Conservation (phyloP, 2,888 invertebrate species). For the Rhagophthalmus giganteus region DNA sequence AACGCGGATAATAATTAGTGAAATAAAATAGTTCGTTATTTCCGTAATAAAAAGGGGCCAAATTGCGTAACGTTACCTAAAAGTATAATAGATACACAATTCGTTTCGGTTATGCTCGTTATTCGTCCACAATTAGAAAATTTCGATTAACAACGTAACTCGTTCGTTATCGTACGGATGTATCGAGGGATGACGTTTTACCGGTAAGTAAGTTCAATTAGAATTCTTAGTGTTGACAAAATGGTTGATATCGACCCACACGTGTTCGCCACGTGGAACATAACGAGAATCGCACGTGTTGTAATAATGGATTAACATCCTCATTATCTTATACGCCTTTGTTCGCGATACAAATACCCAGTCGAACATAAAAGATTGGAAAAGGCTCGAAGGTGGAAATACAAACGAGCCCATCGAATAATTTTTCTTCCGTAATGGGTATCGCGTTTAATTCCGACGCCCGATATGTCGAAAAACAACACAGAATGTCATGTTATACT, state of each 20-base stretch:
- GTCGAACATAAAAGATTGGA: conserved; percentile 4
- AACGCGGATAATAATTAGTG: conserved; percentile 20
- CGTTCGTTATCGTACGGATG: too few species aligned
- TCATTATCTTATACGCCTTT: conserved; percentile 13
- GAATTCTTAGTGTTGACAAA: too few species aligned
- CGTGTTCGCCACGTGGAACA: conserved; percentile 31
- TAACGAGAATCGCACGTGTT: conserved; percentile 30
- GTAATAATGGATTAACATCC: conserved; percentile 28
- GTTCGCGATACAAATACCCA: background rate
- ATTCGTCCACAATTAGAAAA: background rate
- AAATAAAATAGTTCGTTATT: conserved; percentile 17
- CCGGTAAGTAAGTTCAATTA: too few species aligned
- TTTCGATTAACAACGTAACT: too few species aligned
- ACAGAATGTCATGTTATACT: conserved; percentile 51
- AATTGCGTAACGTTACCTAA: conserved; percentile 1
- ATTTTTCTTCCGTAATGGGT: conserved; percentile 40
- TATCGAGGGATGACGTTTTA: too few species aligned
- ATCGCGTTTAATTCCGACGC: conserved; percentile 44
- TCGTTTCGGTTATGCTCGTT: conserved; percentile 2
- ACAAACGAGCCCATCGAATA: conserved; percentile 11
- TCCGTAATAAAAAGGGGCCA: conserved; percentile 3
- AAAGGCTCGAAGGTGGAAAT: conserved; percentile 1
- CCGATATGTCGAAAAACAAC: conserved; percentile 47
- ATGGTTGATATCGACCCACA: conserved; percentile 12
- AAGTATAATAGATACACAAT: too few species aligned